These are phyloP conservation scores for Pachypeltis micranthus DNA, from an alignment of 1,140 invertebrate species.

Conservation along the genomic window DNA sequence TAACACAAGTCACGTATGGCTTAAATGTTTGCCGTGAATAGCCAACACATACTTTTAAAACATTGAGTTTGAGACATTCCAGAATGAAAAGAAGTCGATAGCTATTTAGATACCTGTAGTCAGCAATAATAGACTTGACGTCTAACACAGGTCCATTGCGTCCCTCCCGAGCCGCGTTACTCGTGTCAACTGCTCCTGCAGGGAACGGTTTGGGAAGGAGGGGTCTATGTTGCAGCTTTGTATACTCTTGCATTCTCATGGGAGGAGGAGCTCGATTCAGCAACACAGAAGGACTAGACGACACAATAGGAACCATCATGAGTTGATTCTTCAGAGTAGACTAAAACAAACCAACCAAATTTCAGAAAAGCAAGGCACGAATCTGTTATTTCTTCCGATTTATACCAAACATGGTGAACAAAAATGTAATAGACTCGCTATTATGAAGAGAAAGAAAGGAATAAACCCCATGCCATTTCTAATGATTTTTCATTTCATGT, in stretches of 20 bases:
- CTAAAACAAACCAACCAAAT: too few relatives aligned
- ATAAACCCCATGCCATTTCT: too few relatives aligned
- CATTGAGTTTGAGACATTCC: background rate
- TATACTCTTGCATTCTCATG: slow-evolving; percentile 24
- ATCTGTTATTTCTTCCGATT: too few relatives aligned
- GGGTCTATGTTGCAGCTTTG: slow-evolving; percentile 25
- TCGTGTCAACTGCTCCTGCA: slow-evolving; percentile 23
- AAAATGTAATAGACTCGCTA: too few relatives aligned
- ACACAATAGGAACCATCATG: slow-evolving; percentile 28
- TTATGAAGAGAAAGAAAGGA: too few relatives aligned
- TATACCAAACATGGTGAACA: too few relatives aligned
- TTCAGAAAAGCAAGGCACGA: too few relatives aligned
- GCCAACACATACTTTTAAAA: background rate
- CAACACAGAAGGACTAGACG: slow-evolving; percentile 22
- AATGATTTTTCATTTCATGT: too few relatives aligned
- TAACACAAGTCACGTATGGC: too few relatives aligned
- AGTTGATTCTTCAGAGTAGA: slow-evolving; percentile 11
- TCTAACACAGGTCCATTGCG: slow-evolving; percentile 63
- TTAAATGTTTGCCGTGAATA: background rate
- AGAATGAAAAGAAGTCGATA: too few relatives aligned
- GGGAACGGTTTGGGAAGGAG: slow-evolving; percentile 32
- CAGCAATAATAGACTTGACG: slow-evolving; percentile 69
- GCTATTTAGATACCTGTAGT: slow-evolving; percentile 44
- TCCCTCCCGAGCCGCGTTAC: slow-evolving; percentile 44
- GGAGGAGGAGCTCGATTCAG: slow-evolving; percentile 3